These are phyloP conservation scores for Melierax canorus DNA, from an alignment of 2,113 vertebrate species.

Conservation along the genomic window DNA sequence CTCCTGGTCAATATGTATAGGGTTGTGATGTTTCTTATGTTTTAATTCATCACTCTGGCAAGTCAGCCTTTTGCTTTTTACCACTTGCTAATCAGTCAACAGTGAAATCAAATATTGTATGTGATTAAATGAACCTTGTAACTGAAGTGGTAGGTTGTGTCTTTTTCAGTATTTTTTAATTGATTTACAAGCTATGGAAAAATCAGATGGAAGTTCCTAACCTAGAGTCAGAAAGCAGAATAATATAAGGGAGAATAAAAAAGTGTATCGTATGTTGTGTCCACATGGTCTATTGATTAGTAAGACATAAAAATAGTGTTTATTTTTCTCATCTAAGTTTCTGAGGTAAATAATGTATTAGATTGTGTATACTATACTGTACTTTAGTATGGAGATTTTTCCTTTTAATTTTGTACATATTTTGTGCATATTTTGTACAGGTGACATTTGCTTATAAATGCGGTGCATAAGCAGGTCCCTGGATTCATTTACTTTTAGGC, in stretches of 20 bases:
- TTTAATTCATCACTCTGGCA: slow-evolving; percentile 40
- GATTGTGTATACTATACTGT: background rate
- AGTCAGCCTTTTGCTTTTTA: slow-evolving; percentile 39
- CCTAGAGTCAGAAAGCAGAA: background rate
- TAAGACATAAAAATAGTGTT: background rate
- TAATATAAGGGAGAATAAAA: background rate
- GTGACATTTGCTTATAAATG: background rate
- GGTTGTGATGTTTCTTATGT: slow-evolving; percentile 35
- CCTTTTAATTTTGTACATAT: background rate
- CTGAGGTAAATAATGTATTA: background rate
- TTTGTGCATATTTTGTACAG: background rate
- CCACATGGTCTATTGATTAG: background rate
- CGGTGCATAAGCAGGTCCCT: background rate
- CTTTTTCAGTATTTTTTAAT: slow-evolving; percentile 42
- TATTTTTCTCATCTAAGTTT: background rate
- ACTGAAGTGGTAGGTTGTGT: slow-evolving; percentile 1
- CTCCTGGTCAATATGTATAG: slow-evolving; percentile 56
- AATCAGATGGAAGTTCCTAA: slow-evolving; percentile 14
- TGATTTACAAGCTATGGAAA: slow-evolving; percentile 22
- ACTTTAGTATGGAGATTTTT: background rate
- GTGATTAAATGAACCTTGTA: slow-evolving; percentile 63
- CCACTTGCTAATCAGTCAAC: slow-evolving; percentile 48
- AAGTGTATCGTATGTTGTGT: background rate
- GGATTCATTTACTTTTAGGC: background rate
- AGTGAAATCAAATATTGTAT: slow-evolving; percentile 53